Percentiles rank a stretch among this genome's conserved stretches.
Evolutionary conservation across 2,888 invertebrate species (phyloP).

Genomic region (Drosophila neutralis): DNA sequence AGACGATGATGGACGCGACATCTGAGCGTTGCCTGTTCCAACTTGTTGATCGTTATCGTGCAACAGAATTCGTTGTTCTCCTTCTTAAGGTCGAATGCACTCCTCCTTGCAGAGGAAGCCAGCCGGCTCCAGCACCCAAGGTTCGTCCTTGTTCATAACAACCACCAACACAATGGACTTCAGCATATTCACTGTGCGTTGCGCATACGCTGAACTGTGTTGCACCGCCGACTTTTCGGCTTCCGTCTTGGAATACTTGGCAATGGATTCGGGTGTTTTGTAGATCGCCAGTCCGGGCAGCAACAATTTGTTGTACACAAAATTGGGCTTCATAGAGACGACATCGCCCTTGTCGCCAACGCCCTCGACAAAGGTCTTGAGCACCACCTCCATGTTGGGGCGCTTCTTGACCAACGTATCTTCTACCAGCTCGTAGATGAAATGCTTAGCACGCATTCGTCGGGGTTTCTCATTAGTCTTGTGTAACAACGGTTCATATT

Average conservation of each 20-base stretch:
- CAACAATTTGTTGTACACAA: too few relatives aligned
- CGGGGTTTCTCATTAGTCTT: constrained; percentile 86
- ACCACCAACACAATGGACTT: constrained; percentile 88
- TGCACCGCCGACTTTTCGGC: constrained; percentile 78
- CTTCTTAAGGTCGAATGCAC: constrained; percentile 86
- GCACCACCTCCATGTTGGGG: constrained; percentile 88
- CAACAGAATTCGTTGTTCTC: too few relatives aligned
- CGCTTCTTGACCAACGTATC: constrained; percentile 86
- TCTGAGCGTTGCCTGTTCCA: constrained; percentile 78
- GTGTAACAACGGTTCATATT: constrained; percentile 86
- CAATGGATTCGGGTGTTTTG: constrained; percentile 88
- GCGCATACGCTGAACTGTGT: constrained; percentile 89
- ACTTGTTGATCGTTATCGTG: too few relatives aligned
- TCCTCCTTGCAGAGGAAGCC: constrained; percentile 90
- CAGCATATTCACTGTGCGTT: constrained; percentile 88
- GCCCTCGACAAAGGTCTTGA: constrained; percentile 88
- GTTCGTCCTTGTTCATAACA: constrained; percentile 91
- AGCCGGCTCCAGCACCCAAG: constrained; percentile 93
- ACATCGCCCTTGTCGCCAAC: too few relatives aligned
- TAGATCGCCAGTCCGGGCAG: too few relatives aligned
- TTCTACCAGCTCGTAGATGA: constrained; percentile 90
- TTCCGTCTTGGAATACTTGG: constrained; percentile 86
- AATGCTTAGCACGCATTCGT: constrained; percentile 87
- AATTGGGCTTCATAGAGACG: too few relatives aligned
- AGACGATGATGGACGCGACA: background rate